A percentile compares a stretch with the other conserved stretches of the same genome.
phyloP scores from a whole-genome alignment of 1,140 invertebrate genomes.

The Drosophila micromelanica region DNA sequence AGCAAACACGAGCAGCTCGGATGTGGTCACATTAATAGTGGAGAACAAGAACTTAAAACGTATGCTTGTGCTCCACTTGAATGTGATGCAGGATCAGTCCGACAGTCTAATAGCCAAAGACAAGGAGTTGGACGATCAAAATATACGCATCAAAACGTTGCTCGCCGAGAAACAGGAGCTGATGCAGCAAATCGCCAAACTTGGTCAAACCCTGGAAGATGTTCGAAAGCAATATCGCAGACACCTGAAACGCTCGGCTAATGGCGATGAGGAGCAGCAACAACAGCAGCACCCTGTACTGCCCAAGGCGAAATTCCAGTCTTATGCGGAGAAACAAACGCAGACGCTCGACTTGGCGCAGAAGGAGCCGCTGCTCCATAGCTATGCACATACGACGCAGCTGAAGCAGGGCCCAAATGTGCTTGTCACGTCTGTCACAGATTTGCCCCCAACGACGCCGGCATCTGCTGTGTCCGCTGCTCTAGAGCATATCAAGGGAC shows the following conservation, averaged over 20 bases:
- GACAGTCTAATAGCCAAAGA: constrained; percentile 89
- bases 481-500: constrained; percentile 34
- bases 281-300: no score
- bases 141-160: constrained; percentile 39
- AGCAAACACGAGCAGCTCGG: constrained; percentile 15
- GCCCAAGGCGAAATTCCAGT: constrained; percentile 51
- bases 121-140: constrained; percentile 85
- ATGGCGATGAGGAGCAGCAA: constrained; percentile 44
- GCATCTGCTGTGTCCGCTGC: background rate
- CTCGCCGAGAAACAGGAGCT: constrained; percentile 56
- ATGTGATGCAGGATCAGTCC: constrained; percentile 90
- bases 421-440: constrained; percentile 36
- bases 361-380: constrained; percentile 1
- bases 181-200: constrained; percentile 43
- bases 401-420: constrained; percentile 22
- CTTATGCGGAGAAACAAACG: constrained; percentile 58
- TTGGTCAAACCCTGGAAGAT: constrained; percentile 52
- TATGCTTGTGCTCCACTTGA: constrained; percentile 89
- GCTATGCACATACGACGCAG: constrained; percentile 5
- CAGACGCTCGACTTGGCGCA: constrained; percentile 16
- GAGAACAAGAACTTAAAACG: constrained; percentile 69
- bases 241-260: constrained; percentile 34
- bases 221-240: constrained; percentile 50
- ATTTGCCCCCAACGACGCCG: constrained; percentile 21
- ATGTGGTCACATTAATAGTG: constrained; percentile 62